Percentiles rank a stretch among this genome's conserved stretches.
Evolutionary conservation across 2,888 invertebrate genomes (phyloP).

Genomic region (Camptogramma bilineatum): DNA sequence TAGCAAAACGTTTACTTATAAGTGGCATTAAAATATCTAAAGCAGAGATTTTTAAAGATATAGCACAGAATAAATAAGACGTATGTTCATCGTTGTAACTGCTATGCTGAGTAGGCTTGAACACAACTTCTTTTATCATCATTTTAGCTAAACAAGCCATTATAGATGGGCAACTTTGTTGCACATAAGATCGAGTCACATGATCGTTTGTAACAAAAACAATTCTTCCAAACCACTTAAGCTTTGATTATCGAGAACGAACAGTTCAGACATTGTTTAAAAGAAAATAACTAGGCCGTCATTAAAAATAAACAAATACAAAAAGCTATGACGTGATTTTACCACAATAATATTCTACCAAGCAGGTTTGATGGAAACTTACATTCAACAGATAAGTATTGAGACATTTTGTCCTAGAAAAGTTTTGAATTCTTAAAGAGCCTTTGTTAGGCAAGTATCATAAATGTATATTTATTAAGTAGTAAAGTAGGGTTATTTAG

Average conservation of each 20-base stretch:
- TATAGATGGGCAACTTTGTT: conserved; percentile 1
- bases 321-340: not conserved
- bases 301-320: not conserved
- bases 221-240: conserved; percentile 7
- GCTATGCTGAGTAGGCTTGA: not conserved
- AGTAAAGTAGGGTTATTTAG: too few relatives aligned
- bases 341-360: not conserved
- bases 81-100: too few relatives aligned
- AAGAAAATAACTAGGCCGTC: conserved; percentile 1
- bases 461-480: too few relatives aligned
- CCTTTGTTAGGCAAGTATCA: too few relatives aligned
- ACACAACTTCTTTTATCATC: not conserved
- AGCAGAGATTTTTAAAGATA: not conserved
- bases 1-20: too few relatives aligned
- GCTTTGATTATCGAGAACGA: not conserved
- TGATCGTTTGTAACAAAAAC: not conserved
- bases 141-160: not conserved
- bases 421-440: not conserved
- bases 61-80: too few relatives aligned
- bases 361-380: not conserved
- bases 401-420: not conserved
- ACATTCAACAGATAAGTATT: not conserved
- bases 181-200: not conserved
- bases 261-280: not conserved
- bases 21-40: too few relatives aligned